Base-by-base conservation (phyloP, 2,888 invertebrate species). In the Ornithoptera priamus region DNA sequence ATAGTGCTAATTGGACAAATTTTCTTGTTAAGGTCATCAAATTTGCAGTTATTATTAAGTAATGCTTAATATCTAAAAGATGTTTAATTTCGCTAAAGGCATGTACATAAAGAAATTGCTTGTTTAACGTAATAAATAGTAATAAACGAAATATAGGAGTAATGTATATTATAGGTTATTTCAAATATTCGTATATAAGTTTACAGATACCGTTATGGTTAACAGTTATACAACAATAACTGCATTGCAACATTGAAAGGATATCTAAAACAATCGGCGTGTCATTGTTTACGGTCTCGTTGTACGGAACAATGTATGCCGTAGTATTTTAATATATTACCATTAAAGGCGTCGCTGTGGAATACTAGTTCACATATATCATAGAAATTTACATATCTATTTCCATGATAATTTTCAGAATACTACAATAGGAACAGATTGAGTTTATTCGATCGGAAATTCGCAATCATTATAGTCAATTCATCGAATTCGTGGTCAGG, bases 391-490 rank as follows among this genome's bases (percentile, higher is more conserved):
- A 59, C 65, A 65, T 65, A 59, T 65, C 65, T 57, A 65, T 65
- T 59, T 65, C 65, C 42, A 65, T 65, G 65, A 65, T 65, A 65
- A 65, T 65, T 59, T 65, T 59, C 57, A 22, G 20, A 58, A 56
- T 65, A 65, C 58, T 62, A 67, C 61, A 67, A 67, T 67, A 36
- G 60, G 61, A 39, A 10, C 50, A 22, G 67, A 62, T 67, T 62
- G 61, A 62, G 56, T 61, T 67, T 67, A 67, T 67, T 67, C 67
- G 60, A 67, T 56, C 53, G 67, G 67, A 62, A 67, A 67, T 56
- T 67, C 56, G 50, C 50, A 62, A 67, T 67, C 61, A 53, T n/a
- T 20, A 67, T 46, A 42, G 46, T 58, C 22, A 65, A 65, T 66
- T 50, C 7, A 10, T 30, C 30, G 53, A 53, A 36, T n/a, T 66